phyloP scores from a whole-genome alignment of 2,113 vertebrate genomes.

The Pelvicachromis taeniatus region DNA sequence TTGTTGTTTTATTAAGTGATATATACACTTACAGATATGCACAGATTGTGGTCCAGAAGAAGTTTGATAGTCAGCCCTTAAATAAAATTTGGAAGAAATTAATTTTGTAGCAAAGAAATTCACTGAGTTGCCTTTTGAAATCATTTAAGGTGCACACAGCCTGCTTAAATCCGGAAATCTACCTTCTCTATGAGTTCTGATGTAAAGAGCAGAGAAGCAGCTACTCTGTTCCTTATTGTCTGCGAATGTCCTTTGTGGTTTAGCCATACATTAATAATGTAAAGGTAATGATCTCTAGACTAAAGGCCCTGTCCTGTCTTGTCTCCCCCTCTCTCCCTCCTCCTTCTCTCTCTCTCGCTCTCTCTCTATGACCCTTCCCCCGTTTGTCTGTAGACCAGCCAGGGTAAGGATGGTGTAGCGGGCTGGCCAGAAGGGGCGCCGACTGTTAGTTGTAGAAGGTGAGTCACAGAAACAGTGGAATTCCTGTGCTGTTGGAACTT shows the following conservation, averaged over 20 bases:
- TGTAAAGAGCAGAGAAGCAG: constrained; percentile 23
- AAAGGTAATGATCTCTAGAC: constrained; percentile 77
- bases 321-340: constrained; percentile 6
- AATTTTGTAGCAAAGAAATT: not conserved
- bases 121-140: not conserved
- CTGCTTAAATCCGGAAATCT: constrained; percentile 8
- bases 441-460: not conserved
- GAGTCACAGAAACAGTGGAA: constrained; percentile 43
- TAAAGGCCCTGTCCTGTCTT: constrained; percentile 71
- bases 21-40: not conserved
- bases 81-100: not conserved
- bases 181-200: constrained; percentile 8
- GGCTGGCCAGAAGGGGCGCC: not conserved
- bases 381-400: constrained; percentile 18
- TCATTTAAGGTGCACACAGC: not conserved
- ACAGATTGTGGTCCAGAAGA: not conserved
- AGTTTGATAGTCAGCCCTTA: not conserved
- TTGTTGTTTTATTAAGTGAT: not conserved
- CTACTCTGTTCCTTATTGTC: constrained; percentile 53
- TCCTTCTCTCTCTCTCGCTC: not conserved
- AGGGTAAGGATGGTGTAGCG: not conserved
- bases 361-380: not conserved
- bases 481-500: constrained; percentile 45
- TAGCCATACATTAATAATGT: constrained; percentile 77
- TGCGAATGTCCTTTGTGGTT: constrained; percentile 74